Evolutionary conservation across 2,797 vertebrate genomes (phyloP), one percentile per base, ranked within the genome.

Genomic region (Galaxias olidus): DNA sequence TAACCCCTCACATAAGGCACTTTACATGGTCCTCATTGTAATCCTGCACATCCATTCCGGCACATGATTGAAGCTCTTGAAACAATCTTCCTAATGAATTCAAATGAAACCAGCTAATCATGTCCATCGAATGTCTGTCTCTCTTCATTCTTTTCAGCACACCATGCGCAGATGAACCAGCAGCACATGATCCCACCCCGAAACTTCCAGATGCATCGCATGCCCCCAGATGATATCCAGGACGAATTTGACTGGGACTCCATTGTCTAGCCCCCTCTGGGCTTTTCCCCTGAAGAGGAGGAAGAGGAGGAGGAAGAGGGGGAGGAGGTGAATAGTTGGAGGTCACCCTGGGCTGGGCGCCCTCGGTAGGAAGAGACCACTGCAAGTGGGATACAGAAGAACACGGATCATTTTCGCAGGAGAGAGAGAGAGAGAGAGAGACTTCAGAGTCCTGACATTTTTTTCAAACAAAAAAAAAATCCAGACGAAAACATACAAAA

Each of bases 171-270:
- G 88, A 93, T 96, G 93, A 95, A 90, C 91, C 94, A 94, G 87
- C 94, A 95, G 90, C 94, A 96, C 89, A 94, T 96, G 93, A 94
- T 96, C 87, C 89, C 93, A 69, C 88, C 92, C 78, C 91, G 90
- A 87, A 95, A 91, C 91, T 96, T 95, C 91, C 94, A 91, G 87
- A 95, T 96, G 91, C 93, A 93, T 68, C 95, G 94, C 83, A 91
- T 96, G 91, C 93, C 90, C 75, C 86, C 95, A 12, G 95, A 96
- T 45, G 95, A 96, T 85, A 96, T 96, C 90, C 94, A 96, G 88
- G 95, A 96, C 54, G 95, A 96, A 72, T 96, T 96, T 79, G 95
- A 96, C 84, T 96, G 95, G 95, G 95, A 96, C 93, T 96, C 95
- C 80, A 96, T 96, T 76, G 95, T 96, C 85, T 96, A 96, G 89